Evolutionary conservation across 2,888 invertebrate genomes (phyloP).

Genomic region (Drosophila putrida): DNA sequence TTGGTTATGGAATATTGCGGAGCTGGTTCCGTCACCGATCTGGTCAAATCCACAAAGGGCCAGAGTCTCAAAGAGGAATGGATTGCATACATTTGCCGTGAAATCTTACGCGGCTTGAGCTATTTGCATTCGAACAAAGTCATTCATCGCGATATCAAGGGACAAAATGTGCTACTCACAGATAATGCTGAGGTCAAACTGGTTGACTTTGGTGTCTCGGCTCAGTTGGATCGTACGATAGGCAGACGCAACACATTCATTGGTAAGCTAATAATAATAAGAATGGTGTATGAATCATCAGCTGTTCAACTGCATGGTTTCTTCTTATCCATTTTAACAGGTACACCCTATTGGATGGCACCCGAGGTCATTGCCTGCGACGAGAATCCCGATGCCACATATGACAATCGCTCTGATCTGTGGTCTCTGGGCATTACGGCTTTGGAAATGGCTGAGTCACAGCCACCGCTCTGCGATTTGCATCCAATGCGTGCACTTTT

Average conservation of each 20-base stretch:
- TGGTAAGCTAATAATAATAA: conserved; percentile 69
- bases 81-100: conserved; percentile 99
- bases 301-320: conserved; percentile 23
- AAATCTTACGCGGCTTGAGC: conserved; percentile 97
- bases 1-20: conserved; percentile 99
- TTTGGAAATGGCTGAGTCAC: conserved; percentile 99
- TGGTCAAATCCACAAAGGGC: conserved; percentile 99
- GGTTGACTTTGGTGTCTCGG: conserved; percentile 99
- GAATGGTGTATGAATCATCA: conserved; percentile 10
- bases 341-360: conserved; percentile 99
- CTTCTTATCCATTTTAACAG: conserved; percentile 83
- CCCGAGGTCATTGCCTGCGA: conserved; percentile 99
- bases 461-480: conserved; percentile 99
- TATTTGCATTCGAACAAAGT: conserved; percentile 99
- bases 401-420: conserved; percentile 97
- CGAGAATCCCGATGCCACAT: conserved; percentile 99
- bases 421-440: conserved; percentile 98
- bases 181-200: conserved; percentile 99
- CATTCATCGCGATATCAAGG: conserved; percentile 99
- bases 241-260: conserved; percentile 99
- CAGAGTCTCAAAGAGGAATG: conserved; percentile 99
- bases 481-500: conserved; percentile 99
- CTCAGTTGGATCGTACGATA: conserved; percentile 99
- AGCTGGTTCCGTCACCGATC: conserved; percentile 99
- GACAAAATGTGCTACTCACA: conserved; percentile 99